Evolutionary conservation across 1,140 invertebrate genomes (phyloP), one percentile per base, ranked within the genome.

Genomic region (Acromyrmex charruanus): DNA sequence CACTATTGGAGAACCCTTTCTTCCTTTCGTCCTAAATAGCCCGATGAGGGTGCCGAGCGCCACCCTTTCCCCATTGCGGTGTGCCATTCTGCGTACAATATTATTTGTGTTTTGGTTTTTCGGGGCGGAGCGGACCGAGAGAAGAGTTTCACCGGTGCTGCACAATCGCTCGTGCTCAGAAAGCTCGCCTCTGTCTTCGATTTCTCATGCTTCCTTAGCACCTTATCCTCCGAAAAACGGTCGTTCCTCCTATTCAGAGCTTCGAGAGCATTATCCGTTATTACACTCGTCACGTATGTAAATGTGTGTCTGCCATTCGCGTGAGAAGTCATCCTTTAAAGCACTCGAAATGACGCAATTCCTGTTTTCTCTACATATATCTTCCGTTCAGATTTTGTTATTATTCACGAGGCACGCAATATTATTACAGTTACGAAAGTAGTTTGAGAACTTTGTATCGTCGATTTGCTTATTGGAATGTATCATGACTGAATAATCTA

Each of bases 61-160:
- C 87, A 44, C 69, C 89, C 88, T 71, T 55, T 88, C 25, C 28
- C 72, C 55, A 35, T 63, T 75, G 80, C 80, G 80, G 80, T 61
- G 9, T 72, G 16, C 77, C 79, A 28, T 72, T 28, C 71, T 86
- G 89, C 89, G 88, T 12, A 25, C 86, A 87, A 77, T 92, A 92
- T 95, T 95, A 94, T 95, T 95, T 95, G 94, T 94, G 92, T 95
- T 95, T 95, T 94, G 94, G 94, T 95, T 95, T 94, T 94, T 93
- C 87, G 89, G 94, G 95, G 94, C 93, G 94, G 90, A 86, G 90
- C 71, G 31, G 6, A 91, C 91, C 92, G 94, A 93, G 93, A 94
- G 91, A 91, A 87, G 71, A 66, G 21, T 16, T 85, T 51, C 28
- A 68, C 69, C 61, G 69, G 85, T 80, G 80, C 81, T 71, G 71